phyloP scores from a whole-genome alignment of 1,140 invertebrate species.

The Harpegnathos saltator region DNA sequence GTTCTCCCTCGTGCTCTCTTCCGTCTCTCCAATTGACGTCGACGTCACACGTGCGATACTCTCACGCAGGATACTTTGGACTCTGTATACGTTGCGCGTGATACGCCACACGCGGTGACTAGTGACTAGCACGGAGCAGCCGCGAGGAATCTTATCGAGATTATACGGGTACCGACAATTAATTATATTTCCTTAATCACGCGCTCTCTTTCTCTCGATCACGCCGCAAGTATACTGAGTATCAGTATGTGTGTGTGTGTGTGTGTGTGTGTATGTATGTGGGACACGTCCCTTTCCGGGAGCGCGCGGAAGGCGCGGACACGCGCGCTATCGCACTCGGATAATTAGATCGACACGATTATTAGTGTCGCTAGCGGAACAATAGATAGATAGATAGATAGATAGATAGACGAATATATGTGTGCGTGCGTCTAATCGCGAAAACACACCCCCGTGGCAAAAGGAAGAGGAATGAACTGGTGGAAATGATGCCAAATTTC shows the following conservation, averaged over 20 bases:
- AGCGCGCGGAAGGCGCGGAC: slow-evolving; percentile 50
- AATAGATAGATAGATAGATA: slow-evolving; percentile 72
- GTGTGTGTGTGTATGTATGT: too few species aligned
- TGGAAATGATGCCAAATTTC: background rate
- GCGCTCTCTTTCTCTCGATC: background rate
- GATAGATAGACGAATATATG: slow-evolving; percentile 69
- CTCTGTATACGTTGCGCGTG: slow-evolving; percentile 4
- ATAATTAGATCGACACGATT: slow-evolving; percentile 66
- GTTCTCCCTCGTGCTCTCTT: too few species aligned
- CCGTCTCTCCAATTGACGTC: too few species aligned
- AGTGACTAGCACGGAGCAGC: background rate
- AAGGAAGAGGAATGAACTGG: background rate
- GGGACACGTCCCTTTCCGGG: slow-evolving; percentile 11
- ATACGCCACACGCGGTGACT: background rate
- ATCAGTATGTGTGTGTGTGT: background rate
- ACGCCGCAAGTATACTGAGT: slow-evolving; percentile 19
- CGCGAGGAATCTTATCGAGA: slow-evolving; percentile 28
- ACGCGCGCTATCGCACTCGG: slow-evolving; percentile 54
- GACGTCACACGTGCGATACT: too few species aligned
- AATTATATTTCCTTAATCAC: slow-evolving; percentile 31
- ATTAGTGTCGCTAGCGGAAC: slow-evolving; percentile 72
- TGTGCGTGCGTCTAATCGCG: slow-evolving; percentile 46
- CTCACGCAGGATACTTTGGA: too few species aligned
- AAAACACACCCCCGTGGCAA: background rate
- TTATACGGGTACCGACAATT: slow-evolving; percentile 27